Conservation (phyloP, 2,797 vertebrate genomes). For the Channa striata region DNA sequence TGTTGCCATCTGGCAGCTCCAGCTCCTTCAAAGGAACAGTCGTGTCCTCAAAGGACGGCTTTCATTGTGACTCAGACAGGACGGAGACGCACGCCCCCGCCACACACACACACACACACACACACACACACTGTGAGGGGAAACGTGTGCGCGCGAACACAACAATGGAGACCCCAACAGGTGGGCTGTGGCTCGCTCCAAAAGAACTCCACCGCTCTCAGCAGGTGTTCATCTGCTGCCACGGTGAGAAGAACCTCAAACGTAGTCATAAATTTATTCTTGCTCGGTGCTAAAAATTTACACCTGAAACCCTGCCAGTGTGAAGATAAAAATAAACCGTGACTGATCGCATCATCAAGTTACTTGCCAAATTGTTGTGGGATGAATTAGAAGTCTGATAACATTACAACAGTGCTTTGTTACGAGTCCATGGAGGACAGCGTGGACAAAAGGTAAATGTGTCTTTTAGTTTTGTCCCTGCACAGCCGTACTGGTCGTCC, state of each 20-base stretch:
- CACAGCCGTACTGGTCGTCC: neutral
- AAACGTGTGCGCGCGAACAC: constrained; percentile 10
- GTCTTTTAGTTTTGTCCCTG: no score
- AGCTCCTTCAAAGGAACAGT: constrained; percentile 70
- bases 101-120: constrained; percentile 30
- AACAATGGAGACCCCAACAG: constrained; percentile 20
- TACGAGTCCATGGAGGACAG: no score
- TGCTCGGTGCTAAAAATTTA: neutral
- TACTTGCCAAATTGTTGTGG: neutral
- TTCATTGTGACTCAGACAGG: constrained; percentile 65
- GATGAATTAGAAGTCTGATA: neutral
- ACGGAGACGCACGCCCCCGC: constrained; percentile 1
- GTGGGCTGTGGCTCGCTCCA: constrained; percentile 21
- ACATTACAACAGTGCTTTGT: neutral
- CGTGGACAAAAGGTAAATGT: no score
- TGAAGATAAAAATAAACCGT: neutral
- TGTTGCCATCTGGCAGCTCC: constrained; percentile 68
- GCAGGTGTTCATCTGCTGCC: constrained; percentile 15
- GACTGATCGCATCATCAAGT: neutral
- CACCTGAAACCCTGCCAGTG: constrained; percentile 6
- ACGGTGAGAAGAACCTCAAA: neutral
- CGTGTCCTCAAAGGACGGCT: constrained; percentile 67
- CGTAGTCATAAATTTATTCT: neutral
- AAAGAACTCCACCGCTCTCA: neutral
- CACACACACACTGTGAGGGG: constrained; percentile 18